Evolutionary conservation across 1,140 invertebrate species (phyloP), one percentile per base, ranked within the genome.

Genomic region (Philopotamus ludificatus): DNA sequence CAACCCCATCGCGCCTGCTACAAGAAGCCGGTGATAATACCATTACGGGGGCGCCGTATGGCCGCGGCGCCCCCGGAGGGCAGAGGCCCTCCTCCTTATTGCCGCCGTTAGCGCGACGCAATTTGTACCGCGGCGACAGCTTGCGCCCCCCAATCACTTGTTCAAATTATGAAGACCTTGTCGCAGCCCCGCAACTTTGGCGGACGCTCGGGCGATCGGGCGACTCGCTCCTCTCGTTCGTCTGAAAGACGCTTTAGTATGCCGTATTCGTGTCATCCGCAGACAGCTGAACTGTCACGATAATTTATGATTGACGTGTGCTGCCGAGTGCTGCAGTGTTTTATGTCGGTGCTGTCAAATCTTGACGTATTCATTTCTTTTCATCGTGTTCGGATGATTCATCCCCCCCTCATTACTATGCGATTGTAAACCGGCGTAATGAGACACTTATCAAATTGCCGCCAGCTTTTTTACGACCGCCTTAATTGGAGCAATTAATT

Each of bases 231-330:
- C n/a, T n/a, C n/a, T n/a, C n/a, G n/a, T n/a, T n/a, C n/a, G n/a
- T n/a, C n/a, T n/a, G n/a, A n/a, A n/a, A n/a, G n/a, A n/a, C n/a
- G n/a, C n/a, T n/a, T n/a, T n/a, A n/a, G n/a, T n/a, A n/a, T n/a
- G n/a, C n/a, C n/a, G n/a, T 53, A 53, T 22, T 53, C 23, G 23
- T 53, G 50, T 53, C 50, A 53, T n/a, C 50, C 50, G 28, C 21
- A 53, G 54, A 57, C 39, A 57, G 18, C 26, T 20, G 54, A 57
- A n/a, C 66, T 28, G 53, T 62, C 60, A 25, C 23, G 22, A 44
- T 63, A 63, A 63, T 67, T 58, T 58, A 67, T 63, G 66, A 67
- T 67, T 67, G 66, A 57, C 60, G 53, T 66, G 58, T 66, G 50
- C 50, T 51, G 54, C 41, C 50, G 25, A 58, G 49, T 49, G 53